These are phyloP conservation scores for Enteromius fasciolatus DNA, from an alignment of 2,797 vertebrate genomes.

Conservation along the genomic window DNA sequence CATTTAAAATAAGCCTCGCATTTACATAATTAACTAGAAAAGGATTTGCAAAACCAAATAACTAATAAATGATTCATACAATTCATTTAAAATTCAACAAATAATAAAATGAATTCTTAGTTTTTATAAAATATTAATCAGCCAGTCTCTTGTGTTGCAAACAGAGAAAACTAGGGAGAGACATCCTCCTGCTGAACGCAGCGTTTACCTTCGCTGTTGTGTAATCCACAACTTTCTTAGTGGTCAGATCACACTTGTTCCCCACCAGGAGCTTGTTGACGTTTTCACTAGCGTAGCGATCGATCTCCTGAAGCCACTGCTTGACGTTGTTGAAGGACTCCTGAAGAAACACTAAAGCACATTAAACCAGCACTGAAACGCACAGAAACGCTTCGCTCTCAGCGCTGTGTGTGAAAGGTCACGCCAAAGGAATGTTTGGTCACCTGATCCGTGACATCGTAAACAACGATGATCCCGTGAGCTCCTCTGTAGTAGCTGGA, in stretches of 20 bases:
- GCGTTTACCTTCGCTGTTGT: slow-evolving; percentile 81
- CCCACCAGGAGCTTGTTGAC: slow-evolving; percentile 90
- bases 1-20: neutral
- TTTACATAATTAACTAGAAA: neutral
- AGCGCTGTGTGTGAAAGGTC: neutral
- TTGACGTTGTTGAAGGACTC: slow-evolving; percentile 88
- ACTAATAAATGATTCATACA: neutral
- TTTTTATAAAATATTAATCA: neutral
- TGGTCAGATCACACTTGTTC: slow-evolving; percentile 88
- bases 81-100: neutral
- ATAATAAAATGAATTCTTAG: neutral
- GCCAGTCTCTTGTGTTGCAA: neutral
- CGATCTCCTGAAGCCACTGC: slow-evolving; percentile 89
- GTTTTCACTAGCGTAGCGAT: slow-evolving; percentile 87
- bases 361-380: neutral
- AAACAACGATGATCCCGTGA: slow-evolving; percentile 97
- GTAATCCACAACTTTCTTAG: slow-evolving; percentile 89
- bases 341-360: slow-evolving; percentile 64
- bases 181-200: too few relatives aligned
- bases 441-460: slow-evolving; percentile 97
- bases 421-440: neutral
- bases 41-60: neutral
- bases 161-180: neutral
- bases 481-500: slow-evolving; percentile 99
- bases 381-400: neutral